Conservation (phyloP, 2,888 invertebrate species). For the Baccha elongata region DNA sequence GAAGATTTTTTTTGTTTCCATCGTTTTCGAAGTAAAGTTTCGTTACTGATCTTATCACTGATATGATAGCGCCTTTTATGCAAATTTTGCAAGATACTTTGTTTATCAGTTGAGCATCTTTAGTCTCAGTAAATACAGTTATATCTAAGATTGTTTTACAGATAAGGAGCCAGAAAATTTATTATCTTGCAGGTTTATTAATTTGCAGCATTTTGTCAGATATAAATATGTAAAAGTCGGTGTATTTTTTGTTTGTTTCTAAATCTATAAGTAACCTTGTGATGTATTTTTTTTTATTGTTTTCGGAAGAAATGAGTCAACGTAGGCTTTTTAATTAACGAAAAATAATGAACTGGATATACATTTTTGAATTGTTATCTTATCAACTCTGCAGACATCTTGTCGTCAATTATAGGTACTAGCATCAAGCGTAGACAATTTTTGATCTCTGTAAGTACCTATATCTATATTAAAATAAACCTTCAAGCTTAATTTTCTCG, state of each 20-base stretch:
- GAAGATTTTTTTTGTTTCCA: constrained; percentile 80
- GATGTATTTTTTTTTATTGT: not conserved
- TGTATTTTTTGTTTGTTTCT: constrained; percentile 22
- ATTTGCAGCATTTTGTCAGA: constrained; percentile 49
- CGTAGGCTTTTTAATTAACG: not conserved
- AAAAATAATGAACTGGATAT: not conserved
- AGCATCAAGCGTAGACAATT: no score
- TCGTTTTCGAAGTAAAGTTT: constrained; percentile 80
- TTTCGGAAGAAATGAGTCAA: constrained; percentile 33
- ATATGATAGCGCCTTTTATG: constrained; percentile 77
- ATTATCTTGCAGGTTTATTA: constrained; percentile 66
- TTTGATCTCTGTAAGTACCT: no score
- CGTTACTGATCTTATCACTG: constrained; percentile 78
- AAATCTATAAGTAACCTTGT: not conserved
- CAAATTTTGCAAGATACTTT: constrained; percentile 70
- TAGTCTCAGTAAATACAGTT: constrained; percentile 38
- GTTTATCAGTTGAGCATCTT: constrained; percentile 51
- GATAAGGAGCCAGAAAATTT: constrained; percentile 64
- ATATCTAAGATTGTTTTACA: constrained; percentile 44
- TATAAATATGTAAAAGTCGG: not conserved
- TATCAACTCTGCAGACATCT: constrained; percentile 29
- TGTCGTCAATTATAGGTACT: constrained; percentile 25
- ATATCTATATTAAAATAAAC: no score
- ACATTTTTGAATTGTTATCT: constrained; percentile 1
- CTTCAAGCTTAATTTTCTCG: no score